Evolutionary conservation across 2,797 vertebrate species (phyloP).

Genomic region (Rhinella marina): DNA sequence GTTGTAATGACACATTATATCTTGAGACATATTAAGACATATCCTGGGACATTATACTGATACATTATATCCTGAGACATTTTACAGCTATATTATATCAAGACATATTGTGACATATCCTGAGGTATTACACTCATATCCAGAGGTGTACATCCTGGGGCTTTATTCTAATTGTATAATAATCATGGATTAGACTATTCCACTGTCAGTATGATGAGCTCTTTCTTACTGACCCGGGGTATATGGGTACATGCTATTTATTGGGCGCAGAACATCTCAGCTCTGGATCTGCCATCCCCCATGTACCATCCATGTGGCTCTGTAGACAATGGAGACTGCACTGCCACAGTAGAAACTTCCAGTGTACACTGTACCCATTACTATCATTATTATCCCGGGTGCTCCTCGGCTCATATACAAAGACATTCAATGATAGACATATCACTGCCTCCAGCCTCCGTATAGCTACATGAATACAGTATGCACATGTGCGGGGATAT

Average conservation of each 20-base stretch:
- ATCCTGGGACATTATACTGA: neutral
- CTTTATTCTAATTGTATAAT: neutral
- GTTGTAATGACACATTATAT: neutral
- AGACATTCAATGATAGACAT: no score
- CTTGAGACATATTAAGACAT: no score
- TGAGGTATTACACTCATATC: no score
- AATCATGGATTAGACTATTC: neutral
- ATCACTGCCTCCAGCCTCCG: no score
- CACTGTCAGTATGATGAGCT: no score
- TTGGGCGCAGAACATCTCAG: neutral
- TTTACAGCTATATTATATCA: no score
- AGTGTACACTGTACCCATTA: neutral
- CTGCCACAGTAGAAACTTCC: neutral
- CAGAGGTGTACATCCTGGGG: neutral
- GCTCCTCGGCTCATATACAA: no score
- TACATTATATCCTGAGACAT: neutral
- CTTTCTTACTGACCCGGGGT: neutral
- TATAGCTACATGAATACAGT: no score
- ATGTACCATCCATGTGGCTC: neutral
- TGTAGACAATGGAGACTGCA: slow-evolving; percentile 4
- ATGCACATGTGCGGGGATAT: no score
- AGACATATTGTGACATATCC: no score
- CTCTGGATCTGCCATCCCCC: neutral
- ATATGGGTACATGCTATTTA: neutral
- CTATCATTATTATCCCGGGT: neutral